Conservation (phyloP, 2,113 vertebrate species). For the Cromileptes altivelis region DNA sequence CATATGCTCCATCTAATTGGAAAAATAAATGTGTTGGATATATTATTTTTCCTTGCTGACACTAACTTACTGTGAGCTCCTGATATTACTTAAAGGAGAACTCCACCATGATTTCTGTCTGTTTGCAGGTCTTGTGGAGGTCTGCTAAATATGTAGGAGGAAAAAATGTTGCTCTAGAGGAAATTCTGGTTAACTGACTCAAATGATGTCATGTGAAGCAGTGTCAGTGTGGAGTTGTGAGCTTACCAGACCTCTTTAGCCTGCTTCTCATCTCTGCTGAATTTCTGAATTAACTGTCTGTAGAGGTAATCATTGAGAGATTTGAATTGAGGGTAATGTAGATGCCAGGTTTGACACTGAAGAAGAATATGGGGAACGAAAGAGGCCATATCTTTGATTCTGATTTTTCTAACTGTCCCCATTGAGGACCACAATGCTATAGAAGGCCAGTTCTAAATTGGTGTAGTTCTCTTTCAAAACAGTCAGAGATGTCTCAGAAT, state of each 20-base stretch:
- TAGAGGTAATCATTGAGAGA: no score
- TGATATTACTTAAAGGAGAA: background rate
- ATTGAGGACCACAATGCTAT: background rate
- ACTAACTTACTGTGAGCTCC: background rate
- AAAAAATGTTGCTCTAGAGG: no score
- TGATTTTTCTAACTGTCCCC: no score
- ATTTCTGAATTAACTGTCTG: no score
- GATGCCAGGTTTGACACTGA: no score
- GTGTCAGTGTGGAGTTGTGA: no score
- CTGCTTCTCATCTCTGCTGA: no score
- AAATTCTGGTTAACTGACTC: background rate
- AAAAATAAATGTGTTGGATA: background rate
- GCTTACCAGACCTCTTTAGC: no score
- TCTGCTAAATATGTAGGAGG: background rate
- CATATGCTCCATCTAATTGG: background rate
- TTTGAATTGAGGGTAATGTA: no score
- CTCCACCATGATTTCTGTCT: background rate
- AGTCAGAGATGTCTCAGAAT: background rate
- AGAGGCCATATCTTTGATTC: no score
- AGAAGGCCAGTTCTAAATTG: background rate
- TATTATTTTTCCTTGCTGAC: background rate
- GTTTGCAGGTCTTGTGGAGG: background rate
- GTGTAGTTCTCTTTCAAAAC: background rate
- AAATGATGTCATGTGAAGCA: background rate
- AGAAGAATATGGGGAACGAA: no score